Conservation (phyloP, 2,888 invertebrate species). For the Heterodera filipjevi region DNA sequence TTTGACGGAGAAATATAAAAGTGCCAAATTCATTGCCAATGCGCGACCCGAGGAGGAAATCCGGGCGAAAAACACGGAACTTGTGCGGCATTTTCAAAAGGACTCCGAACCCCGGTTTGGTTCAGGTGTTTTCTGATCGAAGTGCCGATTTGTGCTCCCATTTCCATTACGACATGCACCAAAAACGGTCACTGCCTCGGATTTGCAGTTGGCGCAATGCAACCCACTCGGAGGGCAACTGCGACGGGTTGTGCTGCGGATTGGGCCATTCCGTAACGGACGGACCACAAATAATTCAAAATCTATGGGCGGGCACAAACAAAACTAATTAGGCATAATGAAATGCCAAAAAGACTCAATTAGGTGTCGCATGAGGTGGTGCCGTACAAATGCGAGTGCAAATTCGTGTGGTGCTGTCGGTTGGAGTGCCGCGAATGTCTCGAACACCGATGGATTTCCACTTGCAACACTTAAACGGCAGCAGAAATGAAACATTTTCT, state of each 20-base stretch:
- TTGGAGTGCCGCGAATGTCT: conserved; percentile 65
- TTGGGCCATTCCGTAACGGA: conserved; percentile 66
- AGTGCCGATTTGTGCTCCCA: conserved; percentile 48
- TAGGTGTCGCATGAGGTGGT: conserved; percentile 65
- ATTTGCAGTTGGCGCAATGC: conserved; percentile 68
- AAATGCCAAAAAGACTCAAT: neutral
- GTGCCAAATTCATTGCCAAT: conserved; percentile 42
- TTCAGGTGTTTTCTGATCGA: conserved; percentile 44
- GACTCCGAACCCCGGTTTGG: neutral
- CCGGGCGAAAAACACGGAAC: conserved; percentile 42
- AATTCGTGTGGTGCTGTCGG: conserved; percentile 67
- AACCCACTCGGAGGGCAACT: conserved; percentile 65
- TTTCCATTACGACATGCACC: conserved; percentile 44
- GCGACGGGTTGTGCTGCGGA: conserved; percentile 70
- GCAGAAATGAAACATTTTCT: neutral
- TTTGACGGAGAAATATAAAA: conserved; percentile 77
- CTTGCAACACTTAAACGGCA: conserved; percentile 48
- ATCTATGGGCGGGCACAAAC: neutral
- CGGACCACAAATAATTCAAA: no score
- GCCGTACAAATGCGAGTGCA: conserved; percentile 65
- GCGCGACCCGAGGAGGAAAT: conserved; percentile 32
- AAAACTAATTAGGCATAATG: neutral
- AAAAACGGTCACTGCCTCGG: conserved; percentile 51
- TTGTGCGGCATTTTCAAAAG: neutral
- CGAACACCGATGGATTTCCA: conserved; percentile 62